Percentiles rank a stretch among this genome's conserved stretches.
Evolutionary conservation across 1,140 invertebrate species (phyloP).

Genomic region (Lordiphosa stackelbergi): DNA sequence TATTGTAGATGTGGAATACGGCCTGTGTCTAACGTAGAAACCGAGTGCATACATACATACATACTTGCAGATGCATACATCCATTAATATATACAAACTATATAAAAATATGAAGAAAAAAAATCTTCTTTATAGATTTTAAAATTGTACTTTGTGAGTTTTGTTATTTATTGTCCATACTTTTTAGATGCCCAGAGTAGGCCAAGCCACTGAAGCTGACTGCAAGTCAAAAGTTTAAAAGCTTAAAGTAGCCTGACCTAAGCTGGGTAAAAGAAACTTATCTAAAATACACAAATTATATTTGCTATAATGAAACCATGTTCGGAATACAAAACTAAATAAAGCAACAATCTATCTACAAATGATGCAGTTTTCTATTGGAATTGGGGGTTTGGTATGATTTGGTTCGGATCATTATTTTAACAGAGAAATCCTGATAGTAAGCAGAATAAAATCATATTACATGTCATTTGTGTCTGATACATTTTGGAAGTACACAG

Average conservation of each 20-base stretch:
- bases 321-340: constrained; percentile 68
- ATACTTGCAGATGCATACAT: constrained; percentile 13
- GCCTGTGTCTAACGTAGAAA: constrained; percentile 30
- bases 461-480: no score
- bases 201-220: constrained; percentile 1
- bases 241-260: not conserved
- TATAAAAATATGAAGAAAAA: constrained; percentile 26
- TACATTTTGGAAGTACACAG: no score
- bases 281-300: constrained; percentile 69
- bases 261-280: constrained; percentile 25
- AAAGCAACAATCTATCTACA: constrained; percentile 62
- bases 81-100: constrained; percentile 19
- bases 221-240: constrained; percentile 1
- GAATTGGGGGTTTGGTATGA: not conserved
- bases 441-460: no score
- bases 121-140: constrained; percentile 45
- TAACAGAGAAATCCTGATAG: no score
- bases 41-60: constrained; percentile 19
- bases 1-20: constrained; percentile 36
- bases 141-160: constrained; percentile 71
- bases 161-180: constrained; percentile 75
- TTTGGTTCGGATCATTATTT: no score
- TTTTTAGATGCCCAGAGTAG: constrained; percentile 37
- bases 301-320: constrained; percentile 65
- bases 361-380: not conserved